These are phyloP conservation scores for Drosophila birchii DNA, from an alignment of 2,888 invertebrate genomes.

Conservation along the genomic window DNA sequence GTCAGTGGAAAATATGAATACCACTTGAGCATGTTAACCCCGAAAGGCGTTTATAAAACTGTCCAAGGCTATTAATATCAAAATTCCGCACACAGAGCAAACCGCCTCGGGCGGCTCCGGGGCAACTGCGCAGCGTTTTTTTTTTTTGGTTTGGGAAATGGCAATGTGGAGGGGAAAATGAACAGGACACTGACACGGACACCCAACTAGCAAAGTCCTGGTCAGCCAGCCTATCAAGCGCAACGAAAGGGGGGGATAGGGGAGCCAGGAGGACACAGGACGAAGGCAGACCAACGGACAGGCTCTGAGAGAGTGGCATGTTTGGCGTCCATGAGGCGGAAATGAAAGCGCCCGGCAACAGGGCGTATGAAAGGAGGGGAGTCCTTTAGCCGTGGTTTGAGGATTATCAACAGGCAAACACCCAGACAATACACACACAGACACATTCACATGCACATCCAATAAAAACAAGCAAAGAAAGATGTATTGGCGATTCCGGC, in stretches of 20 bases:
- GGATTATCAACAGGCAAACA: conserved; percentile 76
- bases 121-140: conserved; percentile 57
- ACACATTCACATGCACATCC: conserved; percentile 11
- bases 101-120: conserved; percentile 23
- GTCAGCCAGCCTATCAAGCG: conserved; percentile 51
- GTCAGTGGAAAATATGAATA: conserved; percentile 81
- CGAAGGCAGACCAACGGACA: neutral
- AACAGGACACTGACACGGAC: conserved; percentile 46
- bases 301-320: conserved; percentile 62
- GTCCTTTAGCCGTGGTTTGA: conserved; percentile 50
- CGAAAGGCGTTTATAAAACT: conserved; percentile 82
- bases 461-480: conserved; percentile 26
- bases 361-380: conserved; percentile 22
- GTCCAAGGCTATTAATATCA: conserved; percentile 81
- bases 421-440: conserved; percentile 15
- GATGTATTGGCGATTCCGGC: conserved; percentile 8
- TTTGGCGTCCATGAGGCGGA: conserved; percentile 81
- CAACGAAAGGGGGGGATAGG: conserved; percentile 9
- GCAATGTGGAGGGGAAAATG: conserved; percentile 18
- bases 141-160: conserved; percentile 35
- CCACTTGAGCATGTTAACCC: conserved; percentile 81
- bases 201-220: conserved; percentile 43
- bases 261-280: neutral
- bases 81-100: conserved; percentile 73
- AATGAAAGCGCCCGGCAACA: conserved; percentile 72